A percentile compares a stretch with the other conserved stretches of the same genome.
These are phyloP conservation scores for Leptoclinus maculatus DNA, from an alignment of 2,797 vertebrate species.

Conservation along the genomic window DNA sequence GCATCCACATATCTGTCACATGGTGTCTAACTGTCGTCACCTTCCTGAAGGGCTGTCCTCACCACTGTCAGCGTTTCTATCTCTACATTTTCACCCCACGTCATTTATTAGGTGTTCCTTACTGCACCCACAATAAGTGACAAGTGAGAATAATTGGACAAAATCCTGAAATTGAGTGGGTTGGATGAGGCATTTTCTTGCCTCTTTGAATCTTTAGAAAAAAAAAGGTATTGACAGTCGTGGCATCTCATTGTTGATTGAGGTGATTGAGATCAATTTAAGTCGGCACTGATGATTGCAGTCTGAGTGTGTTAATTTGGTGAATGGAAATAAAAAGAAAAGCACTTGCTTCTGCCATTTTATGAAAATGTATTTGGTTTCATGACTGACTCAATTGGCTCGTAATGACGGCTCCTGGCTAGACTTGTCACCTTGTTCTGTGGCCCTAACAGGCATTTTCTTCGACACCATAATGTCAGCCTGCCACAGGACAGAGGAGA, in stretches of 20 bases:
- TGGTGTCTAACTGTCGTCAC: constrained; percentile 70
- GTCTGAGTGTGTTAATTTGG: constrained; percentile 42
- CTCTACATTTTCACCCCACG: constrained; percentile 56
- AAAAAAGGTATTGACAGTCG: constrained; percentile 26
- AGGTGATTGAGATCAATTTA: constrained; percentile 48
- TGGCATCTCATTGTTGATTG: constrained; percentile 37
- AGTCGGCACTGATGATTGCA: constrained; percentile 48
- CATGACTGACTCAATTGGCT: constrained; percentile 42
- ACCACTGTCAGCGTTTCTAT: constrained; percentile 68
- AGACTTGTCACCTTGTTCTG: constrained; percentile 61
- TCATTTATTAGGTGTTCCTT: constrained; percentile 71
- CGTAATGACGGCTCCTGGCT: constrained; percentile 56
- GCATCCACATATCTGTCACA: constrained; percentile 76
- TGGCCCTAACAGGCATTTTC: constrained; percentile 64
- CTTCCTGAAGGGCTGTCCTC: constrained; percentile 71
- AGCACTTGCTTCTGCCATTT: constrained; percentile 28
- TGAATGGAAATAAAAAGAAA: constrained; percentile 19
- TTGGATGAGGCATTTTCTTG: constrained; percentile 11
- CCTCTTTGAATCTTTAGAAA: constrained; percentile 22
- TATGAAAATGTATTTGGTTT: constrained; percentile 44
- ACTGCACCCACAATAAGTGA: constrained; percentile 56
- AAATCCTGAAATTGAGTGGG: constrained; percentile 59
- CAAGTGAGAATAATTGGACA: constrained; percentile 71
- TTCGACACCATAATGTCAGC: constrained; percentile 61
- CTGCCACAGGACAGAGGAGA: constrained; percentile 57